Evolutionary conservation across 1,140 invertebrate genomes (phyloP), one percentile per base, ranked within the genome.

Genomic region (Antheraea mylitta): DNA sequence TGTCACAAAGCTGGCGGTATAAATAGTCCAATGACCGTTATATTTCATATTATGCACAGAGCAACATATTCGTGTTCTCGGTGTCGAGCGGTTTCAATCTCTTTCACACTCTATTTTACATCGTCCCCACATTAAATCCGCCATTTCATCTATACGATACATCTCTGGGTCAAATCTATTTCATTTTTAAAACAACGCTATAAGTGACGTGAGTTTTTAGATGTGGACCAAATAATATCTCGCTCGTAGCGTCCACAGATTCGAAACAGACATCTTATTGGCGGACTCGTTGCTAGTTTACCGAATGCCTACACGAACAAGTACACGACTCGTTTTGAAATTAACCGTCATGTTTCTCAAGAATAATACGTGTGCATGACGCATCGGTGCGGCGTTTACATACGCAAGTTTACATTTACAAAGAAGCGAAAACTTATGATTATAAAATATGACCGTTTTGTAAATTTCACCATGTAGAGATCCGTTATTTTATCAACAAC

Each of bases 21-120:
- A 79, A 80, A 79, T 80, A 80, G 72, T 69, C 64, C 48, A 68
- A 63, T 64, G 48, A 69, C 66, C 70, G 71, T 74, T 78, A 77
- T 73, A 76, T 72, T 81, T 80, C 73, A 72, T 75, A 72, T 65
- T 75, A 72, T 65, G 69, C 30, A 68, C 67, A 67, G 48, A 69
- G 61, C 22, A n/a, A 45, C 64, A 48, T 62, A 66, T 71, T 72
- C 68, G 60, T 70, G 71, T 74, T 58, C 68, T 71, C 65, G 59
- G 64, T 74, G 58, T 61, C 62, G 67, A 68, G 59, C 61, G 38
- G 61, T 70, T 68, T 72, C 74, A 72, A 42, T 42, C 7, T 42
- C 38, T 11, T 42, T 42, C 22, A 30, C 38, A 42, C 11, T 42
- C 38, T 11, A 11, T 42, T 11, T 42, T 42, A 42, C 38, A 4